phyloP scores from a whole-genome alignment of 2,797 vertebrate species.

The Coendou prehensilis region DNA sequence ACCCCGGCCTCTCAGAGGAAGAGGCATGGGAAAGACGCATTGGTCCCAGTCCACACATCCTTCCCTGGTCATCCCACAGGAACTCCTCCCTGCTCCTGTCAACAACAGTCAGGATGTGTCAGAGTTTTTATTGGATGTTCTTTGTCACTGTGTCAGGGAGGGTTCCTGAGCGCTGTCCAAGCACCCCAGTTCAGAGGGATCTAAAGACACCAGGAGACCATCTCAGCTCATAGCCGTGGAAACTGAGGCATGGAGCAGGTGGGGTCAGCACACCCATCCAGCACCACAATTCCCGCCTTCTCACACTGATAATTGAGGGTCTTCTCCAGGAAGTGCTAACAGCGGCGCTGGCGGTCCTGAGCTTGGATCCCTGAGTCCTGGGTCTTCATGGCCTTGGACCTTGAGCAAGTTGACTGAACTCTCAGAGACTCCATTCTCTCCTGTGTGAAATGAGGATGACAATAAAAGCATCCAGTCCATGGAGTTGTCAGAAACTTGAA shows the following conservation, averaged over 20 bases:
- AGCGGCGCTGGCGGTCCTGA: fast-evolving
- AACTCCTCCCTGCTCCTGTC: constrained; percentile 34
- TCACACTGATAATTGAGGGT: not conserved
- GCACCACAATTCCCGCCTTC: not conserved
- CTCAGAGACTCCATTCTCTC: not conserved
- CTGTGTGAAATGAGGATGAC: not conserved
- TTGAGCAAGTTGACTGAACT: not conserved
- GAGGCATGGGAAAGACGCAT: not conserved
- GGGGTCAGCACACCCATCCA: not conserved
- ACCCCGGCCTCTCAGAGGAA: not conserved
- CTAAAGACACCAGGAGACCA: not conserved
- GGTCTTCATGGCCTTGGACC: not conserved
- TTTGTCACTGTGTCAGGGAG: constrained; percentile 3
- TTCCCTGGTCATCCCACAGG: not conserved
- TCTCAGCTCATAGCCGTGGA: not conserved
- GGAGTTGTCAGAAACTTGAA: not conserved
- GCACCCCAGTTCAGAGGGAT: not conserved
- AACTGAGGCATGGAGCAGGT: not conserved
- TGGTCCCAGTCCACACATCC: not conserved
- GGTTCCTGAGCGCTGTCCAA: not conserved
- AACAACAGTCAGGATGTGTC: not conserved
- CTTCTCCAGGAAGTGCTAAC: fast-evolving
- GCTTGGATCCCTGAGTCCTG: not conserved
- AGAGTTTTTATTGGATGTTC: not conserved
- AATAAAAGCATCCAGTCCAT: not conserved